phyloP scores from a whole-genome alignment of 2,888 invertebrate species.

The Oscheius sp. region DNA sequence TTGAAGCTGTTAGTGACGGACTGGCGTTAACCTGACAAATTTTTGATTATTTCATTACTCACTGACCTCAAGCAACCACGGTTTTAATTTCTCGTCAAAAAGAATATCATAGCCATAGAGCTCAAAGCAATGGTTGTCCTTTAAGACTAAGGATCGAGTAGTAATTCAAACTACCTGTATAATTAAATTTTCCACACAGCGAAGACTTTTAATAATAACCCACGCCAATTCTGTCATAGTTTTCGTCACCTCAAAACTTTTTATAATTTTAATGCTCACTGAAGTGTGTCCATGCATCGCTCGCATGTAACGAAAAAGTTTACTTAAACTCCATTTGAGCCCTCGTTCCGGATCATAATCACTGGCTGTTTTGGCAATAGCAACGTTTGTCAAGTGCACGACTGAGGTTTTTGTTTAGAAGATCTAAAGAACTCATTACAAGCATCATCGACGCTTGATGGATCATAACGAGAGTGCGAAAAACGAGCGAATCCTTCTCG shows the following conservation, averaged over 20 bases:
- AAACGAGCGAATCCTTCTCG: conserved; percentile 78
- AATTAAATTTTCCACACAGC: conserved; percentile 59
- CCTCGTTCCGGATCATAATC: conserved; percentile 75
- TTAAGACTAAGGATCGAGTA: neutral
- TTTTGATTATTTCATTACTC: neutral
- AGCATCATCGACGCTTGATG: conserved; percentile 76
- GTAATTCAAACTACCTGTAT: conserved; percentile 51
- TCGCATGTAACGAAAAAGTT: conserved; percentile 75
- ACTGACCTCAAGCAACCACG: conserved; percentile 71
- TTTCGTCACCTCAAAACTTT: conserved; percentile 45
- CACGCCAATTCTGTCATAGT: conserved; percentile 52
- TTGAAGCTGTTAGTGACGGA: conserved; percentile 76
- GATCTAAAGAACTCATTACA: conserved; percentile 68
- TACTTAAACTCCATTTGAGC: conserved; percentile 76
- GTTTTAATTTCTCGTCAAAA: conserved; percentile 75
- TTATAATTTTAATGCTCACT: conserved; percentile 62
- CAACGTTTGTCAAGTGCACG: conserved; percentile 72
- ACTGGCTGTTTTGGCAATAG: conserved; percentile 84
- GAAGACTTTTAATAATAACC: conserved; percentile 59
- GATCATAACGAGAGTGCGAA: conserved; percentile 76
- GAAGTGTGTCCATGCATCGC: conserved; percentile 74
- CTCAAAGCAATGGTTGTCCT: conserved; percentile 77
- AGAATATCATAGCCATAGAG: conserved; percentile 78
- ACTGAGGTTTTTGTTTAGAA: conserved; percentile 38
- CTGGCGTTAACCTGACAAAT: conserved; percentile 76